phyloP scores from a whole-genome alignment of 2,888 invertebrate genomes.

The Lithophane ornitopus region DNA sequence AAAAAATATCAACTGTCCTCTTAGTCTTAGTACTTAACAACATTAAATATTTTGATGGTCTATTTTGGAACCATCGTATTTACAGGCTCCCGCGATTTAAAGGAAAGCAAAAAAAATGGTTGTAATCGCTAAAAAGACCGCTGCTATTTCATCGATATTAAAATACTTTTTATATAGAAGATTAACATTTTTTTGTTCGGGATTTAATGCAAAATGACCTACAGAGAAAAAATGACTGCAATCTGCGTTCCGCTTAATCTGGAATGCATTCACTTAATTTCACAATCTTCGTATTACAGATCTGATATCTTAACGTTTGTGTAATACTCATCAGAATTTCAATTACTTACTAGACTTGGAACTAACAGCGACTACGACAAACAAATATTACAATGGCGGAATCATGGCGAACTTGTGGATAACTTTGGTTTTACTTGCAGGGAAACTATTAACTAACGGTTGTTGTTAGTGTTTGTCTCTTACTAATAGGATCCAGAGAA shows the following conservation, averaged over 20 bases:
- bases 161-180: neutral
- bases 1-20: neutral
- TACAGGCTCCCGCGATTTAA: neutral
- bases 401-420: conserved; percentile 4
- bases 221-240: neutral
- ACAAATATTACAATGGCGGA: conserved; percentile 19
- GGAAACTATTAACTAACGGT: neutral
- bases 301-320: conserved; percentile 25
- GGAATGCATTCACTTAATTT: neutral
- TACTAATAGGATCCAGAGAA: neutral
- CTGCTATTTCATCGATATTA: neutral
- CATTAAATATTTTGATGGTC: too few species aligned
- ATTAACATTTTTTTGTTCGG: neutral
- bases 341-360: conserved; percentile 28
- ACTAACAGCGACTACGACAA: conserved; percentile 18
- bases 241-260: neutral
- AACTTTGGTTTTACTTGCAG: conserved; percentile 6
- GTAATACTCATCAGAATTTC: conserved; percentile 32
- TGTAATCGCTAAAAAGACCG: neutral
- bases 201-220: neutral
- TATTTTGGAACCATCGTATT: neutral
- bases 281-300: neutral
- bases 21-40: too few species aligned
- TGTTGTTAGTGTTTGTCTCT: conserved; percentile 11
- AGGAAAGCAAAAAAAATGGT: neutral